A percentile compares a stretch with the other conserved stretches of the same genome.
These are phyloP conservation scores for Ciona savignyi DNA, from an alignment of 23 tunicate genomes.

Conservation along the genomic window DNA sequence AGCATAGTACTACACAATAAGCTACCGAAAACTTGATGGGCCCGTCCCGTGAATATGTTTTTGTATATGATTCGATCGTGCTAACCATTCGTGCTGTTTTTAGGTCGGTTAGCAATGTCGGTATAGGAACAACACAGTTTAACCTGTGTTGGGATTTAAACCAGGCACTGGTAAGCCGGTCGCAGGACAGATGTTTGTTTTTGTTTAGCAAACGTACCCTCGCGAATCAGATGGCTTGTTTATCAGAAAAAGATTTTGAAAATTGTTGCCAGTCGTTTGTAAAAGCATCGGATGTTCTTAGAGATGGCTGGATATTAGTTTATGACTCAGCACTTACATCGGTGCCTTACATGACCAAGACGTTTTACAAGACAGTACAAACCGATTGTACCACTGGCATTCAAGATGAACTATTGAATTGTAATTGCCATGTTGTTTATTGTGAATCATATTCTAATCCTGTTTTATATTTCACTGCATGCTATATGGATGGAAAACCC, in stretches of 20 bases:
- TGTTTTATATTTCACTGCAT: constrained; percentile 61
- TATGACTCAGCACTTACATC: background rate
- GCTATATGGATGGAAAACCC: constrained; percentile 28
- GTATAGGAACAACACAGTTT: too few relatives aligned
- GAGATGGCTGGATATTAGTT: constrained; percentile 32
- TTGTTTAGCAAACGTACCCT: background rate
- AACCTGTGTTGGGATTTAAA: too few relatives aligned
- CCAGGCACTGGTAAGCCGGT: too few relatives aligned
- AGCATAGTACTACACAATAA: background rate
- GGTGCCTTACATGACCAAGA: background rate
- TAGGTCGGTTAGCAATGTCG: too few relatives aligned
- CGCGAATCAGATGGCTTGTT: constrained; percentile 2
- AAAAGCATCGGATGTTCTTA: constrained; percentile 14
- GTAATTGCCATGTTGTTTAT: constrained; percentile 73
- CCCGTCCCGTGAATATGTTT: too few relatives aligned
- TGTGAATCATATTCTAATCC: constrained; percentile 67
- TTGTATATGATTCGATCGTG: too few relatives aligned
- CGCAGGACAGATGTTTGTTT: too few relatives aligned
- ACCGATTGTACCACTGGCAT: background rate
- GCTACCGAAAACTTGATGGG: too few relatives aligned
- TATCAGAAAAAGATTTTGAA: constrained; percentile 15
- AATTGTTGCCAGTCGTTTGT: constrained; percentile 12
- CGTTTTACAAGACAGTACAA: background rate
- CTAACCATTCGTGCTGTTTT: too few relatives aligned
- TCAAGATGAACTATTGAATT: background rate